Base-by-base conservation (phyloP, 2,797 vertebrate genomes). In the Scarus forsteni region DNA sequence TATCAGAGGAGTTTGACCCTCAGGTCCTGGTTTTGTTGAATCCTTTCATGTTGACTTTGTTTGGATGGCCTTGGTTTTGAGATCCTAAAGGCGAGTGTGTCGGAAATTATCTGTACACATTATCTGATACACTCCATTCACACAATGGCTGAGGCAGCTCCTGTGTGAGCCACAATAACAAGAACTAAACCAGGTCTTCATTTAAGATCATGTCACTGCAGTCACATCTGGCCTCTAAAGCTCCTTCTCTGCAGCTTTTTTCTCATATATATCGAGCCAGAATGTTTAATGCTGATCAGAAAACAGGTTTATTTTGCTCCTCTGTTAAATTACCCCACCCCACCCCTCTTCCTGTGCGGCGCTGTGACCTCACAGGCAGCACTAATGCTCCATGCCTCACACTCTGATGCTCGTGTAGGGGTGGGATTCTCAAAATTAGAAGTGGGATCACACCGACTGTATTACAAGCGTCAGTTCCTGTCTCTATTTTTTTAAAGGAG, bases 221-320 rank as follows among this genome's bases (percentile, higher is more conserved):
- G 27, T 71, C 74, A 71, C 64, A 38, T 67, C 42, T 38, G 69
- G 67, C 76, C 64, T 64, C 69, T 60, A 86, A 87, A 91, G 70
- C 82, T 74, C 84, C 69, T 87, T 88, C 89, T 82, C 84, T 80
- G 74, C 81, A 54, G 82, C 81, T 87, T 89, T 87, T n/a, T 80
- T 73, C 72, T 83, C 79, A 89, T 92, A 88, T 77, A 69, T 70
- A 75, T 66, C 0, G 19, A 73, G 43, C 50, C 62, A 73, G 60
- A 93, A 92, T 77, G 73, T 69, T 40, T 89, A 86, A 86, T 91
- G 86, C 84, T 86, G 87, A 85, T 75, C 90, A 90, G 85, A 88
- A 93, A 92, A 90, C 80, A 72, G 89, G 84, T 92, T 91, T 92
- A 92, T 75, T 85, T 81, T 73, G 49, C 82, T 66, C 84, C 91